Percentiles rank a stretch among this genome's conserved stretches.
Evolutionary conservation across 1,140 invertebrate genomes (phyloP).

Genomic region (Hyphantria cunea): DNA sequence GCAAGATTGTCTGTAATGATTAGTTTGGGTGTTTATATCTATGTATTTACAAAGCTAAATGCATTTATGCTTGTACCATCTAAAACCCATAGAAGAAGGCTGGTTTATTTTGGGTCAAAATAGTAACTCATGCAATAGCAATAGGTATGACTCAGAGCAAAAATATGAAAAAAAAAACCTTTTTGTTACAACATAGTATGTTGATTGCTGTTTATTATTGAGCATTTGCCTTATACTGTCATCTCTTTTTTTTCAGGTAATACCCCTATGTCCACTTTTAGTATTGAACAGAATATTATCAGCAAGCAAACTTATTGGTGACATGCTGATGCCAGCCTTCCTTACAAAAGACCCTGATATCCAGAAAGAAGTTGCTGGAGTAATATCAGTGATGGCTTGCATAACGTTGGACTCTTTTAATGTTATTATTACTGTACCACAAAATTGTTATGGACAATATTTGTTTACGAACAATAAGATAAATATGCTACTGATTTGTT

Average conservation of each 20-base stretch:
- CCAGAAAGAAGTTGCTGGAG: conserved; percentile 48
- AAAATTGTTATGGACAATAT: conserved; percentile 38
- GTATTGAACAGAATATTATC: conserved; percentile 52
- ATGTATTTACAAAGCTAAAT: too few relatives aligned
- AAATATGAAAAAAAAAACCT: neutral
- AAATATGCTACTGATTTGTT: conserved; percentile 52
- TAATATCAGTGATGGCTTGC: conserved; percentile 55
- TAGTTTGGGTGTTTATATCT: too few relatives aligned
- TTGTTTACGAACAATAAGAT: conserved; percentile 50
- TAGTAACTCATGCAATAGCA: too few relatives aligned
- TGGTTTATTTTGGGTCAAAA: too few relatives aligned
- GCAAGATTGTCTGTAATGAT: too few relatives aligned
- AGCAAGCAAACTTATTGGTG: conserved; percentile 63
- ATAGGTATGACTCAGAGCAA: too few relatives aligned
- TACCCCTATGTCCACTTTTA: conserved; percentile 50
- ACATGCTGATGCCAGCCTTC: conserved; percentile 62
- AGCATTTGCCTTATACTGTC: neutral
- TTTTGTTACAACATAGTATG: too few relatives aligned
- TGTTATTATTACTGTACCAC: conserved; percentile 38
- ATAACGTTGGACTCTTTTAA: conserved; percentile 53
- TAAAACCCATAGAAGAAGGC: too few relatives aligned
- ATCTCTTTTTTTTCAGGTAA: conserved; percentile 51
- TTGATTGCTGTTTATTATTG: neutral
- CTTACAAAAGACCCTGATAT: conserved; percentile 51
- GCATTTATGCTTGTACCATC: too few relatives aligned